phyloP scores from a whole-genome alignment of 2,113 vertebrate species.

The Gopherus evgoodei region DNA sequence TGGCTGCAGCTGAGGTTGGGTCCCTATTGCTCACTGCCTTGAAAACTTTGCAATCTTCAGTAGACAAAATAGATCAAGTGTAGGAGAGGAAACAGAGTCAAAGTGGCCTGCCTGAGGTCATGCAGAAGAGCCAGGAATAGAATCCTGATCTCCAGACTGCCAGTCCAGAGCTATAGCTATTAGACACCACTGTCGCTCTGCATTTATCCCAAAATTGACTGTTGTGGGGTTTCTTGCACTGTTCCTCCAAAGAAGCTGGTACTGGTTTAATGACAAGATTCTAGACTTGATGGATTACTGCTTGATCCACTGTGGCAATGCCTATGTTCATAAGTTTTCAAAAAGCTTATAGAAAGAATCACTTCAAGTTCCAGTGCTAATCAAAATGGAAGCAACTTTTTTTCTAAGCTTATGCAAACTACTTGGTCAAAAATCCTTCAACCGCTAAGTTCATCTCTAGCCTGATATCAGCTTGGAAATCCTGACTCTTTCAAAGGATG shows the following conservation, averaged over 20 bases:
- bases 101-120: not conserved
- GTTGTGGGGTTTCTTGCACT: not conserved
- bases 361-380: slow-evolving; percentile 64
- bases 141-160: not conserved
- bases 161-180: not conserved
- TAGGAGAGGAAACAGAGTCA: not conserved
- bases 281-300: not conserved
- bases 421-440: slow-evolving; percentile 59
- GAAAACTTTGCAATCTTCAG: not conserved
- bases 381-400: slow-evolving; percentile 50
- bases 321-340: not conserved
- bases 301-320: not conserved
- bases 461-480: slow-evolving; percentile 73
- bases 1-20: not conserved
- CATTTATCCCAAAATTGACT: not conserved
- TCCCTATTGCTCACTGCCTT: not conserved
- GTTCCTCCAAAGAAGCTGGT: not conserved
- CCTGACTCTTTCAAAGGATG: slow-evolving; percentile 76
- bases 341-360: slow-evolving; percentile 22
- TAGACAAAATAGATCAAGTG: not conserved
- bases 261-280: not conserved
- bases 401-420: slow-evolving; percentile 56
- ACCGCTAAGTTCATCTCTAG: slow-evolving; percentile 68
- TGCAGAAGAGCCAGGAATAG: slow-evolving; percentile 13
- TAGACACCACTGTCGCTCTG: not conserved